Percentiles rank a stretch among this genome's conserved stretches.
These are phyloP conservation scores for Eulemur coronatus DNA, from an alignment of 2,797 vertebrate genomes.

Conservation along the genomic window DNA sequence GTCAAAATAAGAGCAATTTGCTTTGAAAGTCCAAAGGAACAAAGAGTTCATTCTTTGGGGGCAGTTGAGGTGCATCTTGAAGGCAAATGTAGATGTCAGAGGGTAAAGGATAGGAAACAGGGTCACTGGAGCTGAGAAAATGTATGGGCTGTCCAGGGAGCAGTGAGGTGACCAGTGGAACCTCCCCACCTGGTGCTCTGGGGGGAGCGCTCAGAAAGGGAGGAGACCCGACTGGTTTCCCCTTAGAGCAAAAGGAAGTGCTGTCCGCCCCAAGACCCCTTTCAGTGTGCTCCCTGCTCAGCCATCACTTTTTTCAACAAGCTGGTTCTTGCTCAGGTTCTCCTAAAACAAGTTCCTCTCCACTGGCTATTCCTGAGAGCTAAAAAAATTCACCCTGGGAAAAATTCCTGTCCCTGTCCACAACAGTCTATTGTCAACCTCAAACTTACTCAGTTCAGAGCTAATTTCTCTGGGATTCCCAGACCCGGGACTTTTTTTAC, in stretches of 20 bases:
- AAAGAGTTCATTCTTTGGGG: not conserved
- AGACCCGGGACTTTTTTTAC: constrained; percentile 17
- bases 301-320: not conserved
- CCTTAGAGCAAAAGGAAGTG: not conserved
- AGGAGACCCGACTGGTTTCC: no score
- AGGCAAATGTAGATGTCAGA: not conserved
- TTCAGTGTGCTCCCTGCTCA: not conserved
- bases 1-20: not conserved
- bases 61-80: not conserved
- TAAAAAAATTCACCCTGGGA: constrained; percentile 17
- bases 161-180: not conserved
- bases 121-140: no score
- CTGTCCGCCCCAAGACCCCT: not conserved
- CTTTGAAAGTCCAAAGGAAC: not conserved
- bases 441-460: not conserved
- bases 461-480: constrained; percentile 41
- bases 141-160: not conserved
- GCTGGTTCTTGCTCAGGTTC: not conserved
- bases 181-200: not conserved
- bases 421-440: constrained; percentile 41
- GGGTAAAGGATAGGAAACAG: not conserved
- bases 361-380: not conserved
- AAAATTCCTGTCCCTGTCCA: constrained; percentile 36
- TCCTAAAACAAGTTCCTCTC: constrained; percentile 34
- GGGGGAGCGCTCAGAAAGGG: not conserved